Evolutionary conservation across 1,140 invertebrate genomes (phyloP), one percentile per base, ranked within the genome.

Genomic region (Grapholita molesta): DNA sequence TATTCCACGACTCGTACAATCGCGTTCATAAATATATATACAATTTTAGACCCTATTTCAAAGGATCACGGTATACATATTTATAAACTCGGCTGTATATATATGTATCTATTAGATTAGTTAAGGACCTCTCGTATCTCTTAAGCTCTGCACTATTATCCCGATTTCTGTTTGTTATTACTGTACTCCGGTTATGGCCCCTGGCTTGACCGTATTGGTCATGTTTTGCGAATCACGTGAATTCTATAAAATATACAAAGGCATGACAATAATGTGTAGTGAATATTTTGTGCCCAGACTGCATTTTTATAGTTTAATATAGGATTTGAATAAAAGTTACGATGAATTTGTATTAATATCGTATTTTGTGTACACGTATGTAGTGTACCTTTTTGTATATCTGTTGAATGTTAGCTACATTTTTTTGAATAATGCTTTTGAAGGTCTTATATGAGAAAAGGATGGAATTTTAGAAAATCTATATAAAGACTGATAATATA

Each of bases 1-100:
- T 90, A 90, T 90, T 90, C 86, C 82, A 90, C 88, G 86, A 90
- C 86, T 85, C 82, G 75, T 77, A 78, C 33, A 35, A n/a, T n/a
- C n/a, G n/a, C n/a, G n/a, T n/a, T n/a, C n/a, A n/a, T n/a, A n/a
- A n/a, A n/a, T n/a, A n/a, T n/a, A n/a, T n/a, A n/a, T n/a, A n/a
- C n/a, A n/a, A n/a, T n/a, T n/a, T n/a, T n/a, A n/a, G n/a, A n/a
- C n/a, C n/a, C n/a, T n/a, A n/a, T n/a, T n/a, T n/a, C n/a, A n/a
- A n/a, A n/a, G n/a, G n/a, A n/a, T n/a, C n/a, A n/a, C n/a, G n/a
- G n/a, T n/a, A n/a, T n/a, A n/a, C n/a, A n/a, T n/a, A n/a, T n/a
- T n/a, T n/a, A n/a, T n/a, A n/a, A n/a, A n/a, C n/a, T n/a, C n/a
- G n/a, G n/a, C n/a, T n/a, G n/a, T 38, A 38, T 9, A 21, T 67